Conservation (phyloP, 2,797 vertebrate species). For the Xerus rutilus region DNA sequence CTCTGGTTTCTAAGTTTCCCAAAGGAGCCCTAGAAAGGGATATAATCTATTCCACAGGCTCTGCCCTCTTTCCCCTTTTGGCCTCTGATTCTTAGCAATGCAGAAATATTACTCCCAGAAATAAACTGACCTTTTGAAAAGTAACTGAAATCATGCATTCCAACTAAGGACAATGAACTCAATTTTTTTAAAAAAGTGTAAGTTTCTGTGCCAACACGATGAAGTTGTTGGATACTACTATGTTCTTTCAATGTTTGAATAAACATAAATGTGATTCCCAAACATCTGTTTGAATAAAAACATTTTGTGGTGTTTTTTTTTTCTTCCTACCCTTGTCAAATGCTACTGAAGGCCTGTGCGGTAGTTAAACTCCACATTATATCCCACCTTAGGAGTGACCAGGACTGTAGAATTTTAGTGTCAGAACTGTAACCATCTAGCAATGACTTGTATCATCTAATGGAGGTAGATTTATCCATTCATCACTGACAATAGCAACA, state of each 20-base stretch:
- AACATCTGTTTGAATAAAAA: constrained; percentile 65
- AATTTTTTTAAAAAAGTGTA: constrained; percentile 70
- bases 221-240: constrained; percentile 57
- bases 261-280: constrained; percentile 72
- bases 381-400: background rate
- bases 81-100: constrained; percentile 76
- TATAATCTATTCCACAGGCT: constrained; percentile 73
- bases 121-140: constrained; percentile 83
- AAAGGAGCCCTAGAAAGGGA: constrained; percentile 42
- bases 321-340: constrained; percentile 35
- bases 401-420: background rate
- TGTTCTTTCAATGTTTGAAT: constrained; percentile 62
- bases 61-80: constrained; percentile 59
- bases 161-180: constrained; percentile 80
- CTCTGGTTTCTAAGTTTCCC: constrained; percentile 59
- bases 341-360: background rate
- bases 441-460: background rate
- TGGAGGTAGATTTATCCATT: background rate
- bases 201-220: constrained; percentile 72
- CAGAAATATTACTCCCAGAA: constrained; percentile 80
- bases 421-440: background rate
- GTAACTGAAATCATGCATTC: constrained; percentile 78
- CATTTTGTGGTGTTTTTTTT: background rate
- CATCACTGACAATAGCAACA: background rate
- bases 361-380: background rate